Conservation (phyloP, 1,140 invertebrate species). For the Ericerus pela region DNA sequence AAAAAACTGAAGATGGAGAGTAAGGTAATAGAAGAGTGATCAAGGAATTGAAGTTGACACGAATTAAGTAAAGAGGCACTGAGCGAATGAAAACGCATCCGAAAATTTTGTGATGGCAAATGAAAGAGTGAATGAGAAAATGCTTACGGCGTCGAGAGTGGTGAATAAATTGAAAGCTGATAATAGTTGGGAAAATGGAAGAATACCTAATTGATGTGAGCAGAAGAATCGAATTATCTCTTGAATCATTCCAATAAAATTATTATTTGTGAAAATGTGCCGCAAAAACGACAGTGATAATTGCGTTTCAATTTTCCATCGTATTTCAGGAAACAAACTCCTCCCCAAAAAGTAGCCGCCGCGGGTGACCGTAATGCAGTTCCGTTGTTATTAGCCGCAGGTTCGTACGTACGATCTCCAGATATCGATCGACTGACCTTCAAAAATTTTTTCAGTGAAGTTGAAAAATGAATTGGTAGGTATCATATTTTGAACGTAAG, state of each 20-base stretch:
- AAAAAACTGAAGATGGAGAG: too few species aligned
- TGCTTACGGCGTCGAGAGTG: not conserved
- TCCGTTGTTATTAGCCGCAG: not conserved
- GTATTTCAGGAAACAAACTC: not conserved
- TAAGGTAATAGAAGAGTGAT: too few species aligned
- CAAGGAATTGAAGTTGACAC: too few species aligned
- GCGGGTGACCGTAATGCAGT: not conserved
- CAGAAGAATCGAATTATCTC: not conserved
- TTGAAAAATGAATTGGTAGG: not conserved
- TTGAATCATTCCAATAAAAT: not conserved
- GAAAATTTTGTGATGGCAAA: too few species aligned
- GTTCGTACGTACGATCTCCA: not conserved
- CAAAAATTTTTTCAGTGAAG: not conserved
- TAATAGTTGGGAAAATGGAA: not conserved
- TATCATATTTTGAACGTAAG: slow-evolving; percentile 3
- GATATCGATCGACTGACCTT: not conserved
- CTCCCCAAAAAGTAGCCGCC: not conserved
- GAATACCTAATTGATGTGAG: not conserved
- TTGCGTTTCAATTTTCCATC: not conserved
- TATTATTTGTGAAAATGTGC: not conserved
- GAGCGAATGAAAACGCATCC: too few species aligned
- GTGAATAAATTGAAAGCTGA: not conserved
- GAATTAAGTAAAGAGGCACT: too few species aligned
- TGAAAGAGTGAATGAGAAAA: too few species aligned
- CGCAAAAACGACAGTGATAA: not conserved